These are phyloP conservation scores for Salarias fasciatus DNA, from an alignment of 2,797 vertebrate species.

Conservation along the genomic window DNA sequence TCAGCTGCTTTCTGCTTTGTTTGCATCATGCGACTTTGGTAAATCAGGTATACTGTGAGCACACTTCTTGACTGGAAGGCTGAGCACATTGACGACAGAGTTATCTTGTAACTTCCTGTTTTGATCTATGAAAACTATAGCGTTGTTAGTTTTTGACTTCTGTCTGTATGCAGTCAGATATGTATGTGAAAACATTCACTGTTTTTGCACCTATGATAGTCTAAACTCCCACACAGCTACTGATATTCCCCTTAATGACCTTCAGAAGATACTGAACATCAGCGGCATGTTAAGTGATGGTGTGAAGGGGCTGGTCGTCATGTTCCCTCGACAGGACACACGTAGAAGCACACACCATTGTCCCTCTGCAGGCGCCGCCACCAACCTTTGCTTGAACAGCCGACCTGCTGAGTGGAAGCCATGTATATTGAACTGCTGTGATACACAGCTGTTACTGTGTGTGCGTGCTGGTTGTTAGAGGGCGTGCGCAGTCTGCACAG, in stretches of 20 bases:
- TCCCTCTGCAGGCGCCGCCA: slow-evolving; percentile 38
- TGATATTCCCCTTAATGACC: slow-evolving; percentile 30
- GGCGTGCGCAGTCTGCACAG: slow-evolving; percentile 40
- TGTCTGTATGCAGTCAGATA: background rate
- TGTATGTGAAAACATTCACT: background rate
- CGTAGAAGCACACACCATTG: slow-evolving; percentile 5
- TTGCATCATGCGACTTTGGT: background rate
- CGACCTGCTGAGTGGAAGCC: slow-evolving; percentile 62
- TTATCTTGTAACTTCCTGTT: slow-evolving; percentile 17
- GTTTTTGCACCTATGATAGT: slow-evolving; percentile 2
- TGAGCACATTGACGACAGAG: background rate
- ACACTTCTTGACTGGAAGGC: background rate
- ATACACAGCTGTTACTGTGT: slow-evolving; percentile 38
- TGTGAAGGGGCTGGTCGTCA: slow-evolving; percentile 54
- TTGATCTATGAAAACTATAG: no score
- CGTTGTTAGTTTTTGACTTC: background rate
- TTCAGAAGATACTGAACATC: slow-evolving; percentile 35
- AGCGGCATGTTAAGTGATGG: slow-evolving; percentile 66
- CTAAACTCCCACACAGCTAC: slow-evolving; percentile 3
- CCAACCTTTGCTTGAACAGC: slow-evolving; percentile 41
- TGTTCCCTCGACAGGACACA: slow-evolving; percentile 21
- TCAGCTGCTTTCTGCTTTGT: background rate
- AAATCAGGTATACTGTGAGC: background rate
- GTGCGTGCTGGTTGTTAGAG: slow-evolving; percentile 45
- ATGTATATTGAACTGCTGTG: slow-evolving; percentile 58